Evolutionary conservation across 2,113 vertebrate genomes (phyloP).

Genomic region (Protomyctophum bolini): DNA sequence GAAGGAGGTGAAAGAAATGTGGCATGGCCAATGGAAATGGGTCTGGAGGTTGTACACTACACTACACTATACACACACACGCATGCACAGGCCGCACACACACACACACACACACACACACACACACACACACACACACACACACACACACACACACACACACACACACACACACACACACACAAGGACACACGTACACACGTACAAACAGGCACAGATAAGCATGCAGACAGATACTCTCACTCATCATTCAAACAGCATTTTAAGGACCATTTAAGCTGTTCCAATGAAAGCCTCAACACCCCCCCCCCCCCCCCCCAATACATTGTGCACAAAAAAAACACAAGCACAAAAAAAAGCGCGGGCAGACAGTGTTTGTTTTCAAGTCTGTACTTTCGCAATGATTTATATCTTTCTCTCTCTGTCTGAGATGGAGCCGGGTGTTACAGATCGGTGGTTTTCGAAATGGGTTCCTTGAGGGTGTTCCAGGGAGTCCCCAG

Average conservation of each 20-base stretch:
- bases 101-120: conserved; percentile 3
- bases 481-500: no score
- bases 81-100: conserved; percentile 23
- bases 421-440: conserved; percentile 21
- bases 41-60: conserved; percentile 36
- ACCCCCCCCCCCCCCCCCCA: conserved; percentile 49
- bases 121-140: neutral
- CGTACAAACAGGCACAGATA: neutral
- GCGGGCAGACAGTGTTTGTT: conserved; percentile 71
- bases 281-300: conserved; percentile 73
- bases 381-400: conserved; percentile 59
- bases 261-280: conserved; percentile 69
- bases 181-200: neutral
- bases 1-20: conserved; percentile 43
- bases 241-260: conserved; percentile 60
- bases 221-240: conserved; percentile 42
- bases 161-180: conserved; percentile 8
- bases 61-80: conserved; percentile 9
- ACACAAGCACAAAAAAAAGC: conserved; percentile 51
- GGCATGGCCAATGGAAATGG: conserved; percentile 67
- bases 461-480: neutral
- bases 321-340: conserved; percentile 58
- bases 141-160: neutral
- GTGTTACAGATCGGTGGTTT: conserved; percentile 24
- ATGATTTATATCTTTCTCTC: conserved; percentile 12